Evolutionary conservation across 2,797 vertebrate species (phyloP).

Genomic region (Hippoglossus hippoglossus): DNA sequence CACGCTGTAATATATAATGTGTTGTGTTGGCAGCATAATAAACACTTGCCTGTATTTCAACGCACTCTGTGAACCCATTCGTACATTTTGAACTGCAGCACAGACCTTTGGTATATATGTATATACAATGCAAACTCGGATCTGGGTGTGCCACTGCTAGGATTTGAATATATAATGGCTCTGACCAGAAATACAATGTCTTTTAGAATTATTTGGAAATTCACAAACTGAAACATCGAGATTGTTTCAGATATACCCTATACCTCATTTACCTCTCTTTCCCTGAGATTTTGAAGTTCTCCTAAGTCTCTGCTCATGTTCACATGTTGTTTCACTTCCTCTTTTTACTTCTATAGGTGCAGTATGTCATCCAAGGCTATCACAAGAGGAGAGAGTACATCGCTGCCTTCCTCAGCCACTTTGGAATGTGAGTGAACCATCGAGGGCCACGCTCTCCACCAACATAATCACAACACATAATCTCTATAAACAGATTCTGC

Average conservation of each 20-base stretch:
- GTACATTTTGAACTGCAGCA: constrained; percentile 1
- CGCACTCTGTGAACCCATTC: background rate
- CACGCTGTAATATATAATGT: background rate
- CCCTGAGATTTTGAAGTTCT: background rate
- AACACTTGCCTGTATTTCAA: background rate
- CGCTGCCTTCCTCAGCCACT: constrained; percentile 98
- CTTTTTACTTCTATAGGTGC: constrained; percentile 85
- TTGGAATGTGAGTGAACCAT: constrained; percentile 92
- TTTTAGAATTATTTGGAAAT: background rate
- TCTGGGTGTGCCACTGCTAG: constrained; percentile 7
- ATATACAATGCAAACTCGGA: background rate
- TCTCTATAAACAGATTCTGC: no score
- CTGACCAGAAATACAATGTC: background rate
- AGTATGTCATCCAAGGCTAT: constrained; percentile 98
- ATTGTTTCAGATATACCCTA: background rate
- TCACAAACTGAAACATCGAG: background rate
- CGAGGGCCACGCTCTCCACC: background rate
- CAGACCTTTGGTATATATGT: constrained; percentile 12
- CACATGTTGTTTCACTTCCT: background rate
- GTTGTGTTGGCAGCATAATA: background rate
- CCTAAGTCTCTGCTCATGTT: background rate
- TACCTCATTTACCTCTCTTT: background rate
- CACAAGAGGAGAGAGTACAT: constrained; percentile 99
- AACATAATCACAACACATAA: no score
- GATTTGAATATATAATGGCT: background rate